Evolutionary conservation across 2,888 invertebrate species (phyloP), one percentile per base, ranked within the genome.

Genomic region (Pemphredon lugubris): DNA sequence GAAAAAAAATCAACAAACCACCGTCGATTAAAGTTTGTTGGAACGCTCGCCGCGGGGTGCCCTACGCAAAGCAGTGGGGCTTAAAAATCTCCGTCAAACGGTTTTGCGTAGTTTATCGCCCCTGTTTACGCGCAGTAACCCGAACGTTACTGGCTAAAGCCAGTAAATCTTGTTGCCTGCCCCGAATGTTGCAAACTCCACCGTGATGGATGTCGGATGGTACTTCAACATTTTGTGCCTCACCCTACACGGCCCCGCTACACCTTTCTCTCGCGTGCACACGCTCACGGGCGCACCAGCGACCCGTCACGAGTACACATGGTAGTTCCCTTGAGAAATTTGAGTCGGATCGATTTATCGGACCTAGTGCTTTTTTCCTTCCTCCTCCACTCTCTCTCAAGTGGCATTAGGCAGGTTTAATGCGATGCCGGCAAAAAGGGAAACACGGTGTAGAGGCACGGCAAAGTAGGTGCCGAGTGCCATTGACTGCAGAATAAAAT

Each of bases 401-500:
- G 77, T 70, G 73, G 74, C 70, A 79, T 79, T 79, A 77, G 80
- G 69, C 73, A 65, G 66, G 73, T 70, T 78, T 78, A 78, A 78
- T 76, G 73, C 68, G 63, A 67, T 55, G 66, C 58, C 48, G 66
- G 50, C 66, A 70, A 73, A 81, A 75, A 80, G 66, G 71, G 58
- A 77, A 79, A 71, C 69, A 72, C 65, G 58, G 53, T 57, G 55
- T 51, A 58, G 64, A 30, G 47, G 21, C 18, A 63, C 45, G 58
- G 60, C 48, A 68, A n/a, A 47, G 55, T 58, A 71, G 69, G 63
- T 40, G 57, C 50, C 73, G 73, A 74, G 76, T 83, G 81, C 80
- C 83, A 79, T 83, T 83, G 78, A 84, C 84, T 84, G 80, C 74
- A 45, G 79, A 63, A 76, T 79, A 76, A 78, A 78, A 78, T 78